A percentile compares a stretch with the other conserved stretches of the same genome.
These are phyloP conservation scores for Electrophaes corylata DNA, from an alignment of 2,888 invertebrate genomes.

Conservation along the genomic window DNA sequence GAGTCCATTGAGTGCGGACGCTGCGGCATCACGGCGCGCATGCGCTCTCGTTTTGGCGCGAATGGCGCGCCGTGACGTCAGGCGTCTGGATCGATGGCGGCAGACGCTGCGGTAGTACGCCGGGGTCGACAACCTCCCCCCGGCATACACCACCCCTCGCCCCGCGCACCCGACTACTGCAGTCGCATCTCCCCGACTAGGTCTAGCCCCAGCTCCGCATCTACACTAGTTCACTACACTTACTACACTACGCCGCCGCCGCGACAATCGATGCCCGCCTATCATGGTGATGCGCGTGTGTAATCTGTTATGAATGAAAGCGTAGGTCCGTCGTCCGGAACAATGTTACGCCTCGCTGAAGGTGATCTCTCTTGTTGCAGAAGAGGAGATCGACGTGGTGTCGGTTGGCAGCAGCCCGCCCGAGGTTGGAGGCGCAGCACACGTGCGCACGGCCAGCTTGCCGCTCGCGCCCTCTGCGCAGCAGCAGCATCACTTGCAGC, in stretches of 20 bases:
- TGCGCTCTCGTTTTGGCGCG: constrained; percentile 83
- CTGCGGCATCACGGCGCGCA: constrained; percentile 78
- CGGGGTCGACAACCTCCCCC: constrained; percentile 79
- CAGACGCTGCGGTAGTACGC: constrained; percentile 84
- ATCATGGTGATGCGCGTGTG: constrained; percentile 70
- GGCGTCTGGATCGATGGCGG: constrained; percentile 84
- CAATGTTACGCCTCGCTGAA: constrained; percentile 39
- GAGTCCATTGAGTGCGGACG: constrained; percentile 80
- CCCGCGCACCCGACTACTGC: constrained; percentile 78
- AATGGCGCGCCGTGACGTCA: constrained; percentile 82
- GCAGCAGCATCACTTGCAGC: constrained; percentile 87
- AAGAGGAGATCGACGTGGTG: constrained; percentile 94
- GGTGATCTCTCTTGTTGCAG: constrained; percentile 83
- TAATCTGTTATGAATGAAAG: constrained; percentile 72
- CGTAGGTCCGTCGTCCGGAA: constrained; percentile 18
- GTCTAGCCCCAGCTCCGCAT: constrained; percentile 60
- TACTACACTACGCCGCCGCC: constrained; percentile 33
- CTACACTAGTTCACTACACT: constrained; percentile 44
- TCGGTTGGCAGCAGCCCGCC: constrained; percentile 83
- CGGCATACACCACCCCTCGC: constrained; percentile 54
- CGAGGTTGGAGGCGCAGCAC: constrained; percentile 58
- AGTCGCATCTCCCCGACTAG: constrained; percentile 74
- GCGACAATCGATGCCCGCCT: constrained; percentile 68
- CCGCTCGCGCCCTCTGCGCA: constrained; percentile 89
- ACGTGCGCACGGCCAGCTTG: constrained; percentile 74